phyloP scores from a whole-genome alignment of 2,797 vertebrate genomes.

The Acipenser oxyrinchus region DNA sequence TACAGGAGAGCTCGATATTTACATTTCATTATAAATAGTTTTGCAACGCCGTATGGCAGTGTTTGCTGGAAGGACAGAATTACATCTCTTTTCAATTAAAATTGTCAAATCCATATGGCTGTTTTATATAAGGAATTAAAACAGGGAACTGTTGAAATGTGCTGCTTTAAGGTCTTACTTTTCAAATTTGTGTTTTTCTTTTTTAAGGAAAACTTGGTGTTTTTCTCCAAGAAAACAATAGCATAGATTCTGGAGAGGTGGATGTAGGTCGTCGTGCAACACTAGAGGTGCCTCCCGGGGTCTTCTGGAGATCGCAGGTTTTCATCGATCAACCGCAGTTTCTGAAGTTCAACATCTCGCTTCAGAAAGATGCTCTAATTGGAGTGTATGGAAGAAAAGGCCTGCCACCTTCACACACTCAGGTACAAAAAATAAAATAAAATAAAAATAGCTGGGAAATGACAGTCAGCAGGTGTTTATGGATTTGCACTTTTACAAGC shows the following conservation, averaged over 20 bases:
- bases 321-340: conserved; percentile 86
- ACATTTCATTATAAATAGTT: too few relatives aligned
- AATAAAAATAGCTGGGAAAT: neutral
- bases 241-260: conserved; percentile 87
- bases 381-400: conserved; percentile 95
- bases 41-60: too few relatives aligned
- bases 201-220: conserved; percentile 69
- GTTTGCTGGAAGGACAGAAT: too few relatives aligned
- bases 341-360: conserved; percentile 98
- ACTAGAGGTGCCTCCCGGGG: conserved; percentile 82
- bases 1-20: too few relatives aligned
- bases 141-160: too few relatives aligned
- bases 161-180: neutral
- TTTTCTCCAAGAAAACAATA: conserved; percentile 84
- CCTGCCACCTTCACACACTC: conserved; percentile 92
- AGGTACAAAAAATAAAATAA: conserved; percentile 55
- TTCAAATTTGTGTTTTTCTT: conserved; percentile 17
- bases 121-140: too few relatives aligned
- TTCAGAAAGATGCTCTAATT: conserved; percentile 92
- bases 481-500: neutral
- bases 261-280: conserved; percentile 78
- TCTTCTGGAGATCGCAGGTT: conserved; percentile 93
- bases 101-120: too few relatives aligned
- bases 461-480: neutral
- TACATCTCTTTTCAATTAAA: too few relatives aligned